These are phyloP conservation scores for Eciton burchellii DNA, from an alignment of 1,140 invertebrate species.

Conservation along the genomic window DNA sequence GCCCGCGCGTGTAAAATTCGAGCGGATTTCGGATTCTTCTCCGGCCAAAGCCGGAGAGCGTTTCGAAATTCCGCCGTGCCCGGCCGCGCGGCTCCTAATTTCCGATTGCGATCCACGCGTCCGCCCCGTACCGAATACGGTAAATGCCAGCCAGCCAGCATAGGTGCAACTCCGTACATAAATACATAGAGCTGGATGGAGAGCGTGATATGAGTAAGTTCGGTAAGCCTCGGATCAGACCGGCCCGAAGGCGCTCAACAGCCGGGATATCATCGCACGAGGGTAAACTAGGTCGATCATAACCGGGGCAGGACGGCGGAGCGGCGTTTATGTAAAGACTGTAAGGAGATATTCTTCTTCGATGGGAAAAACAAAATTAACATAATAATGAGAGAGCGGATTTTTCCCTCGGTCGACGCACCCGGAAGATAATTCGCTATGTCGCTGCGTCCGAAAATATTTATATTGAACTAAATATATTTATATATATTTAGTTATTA, in stretches of 20 bases:
- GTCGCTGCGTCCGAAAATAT: no score
- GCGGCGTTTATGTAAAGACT: conserved; percentile 42
- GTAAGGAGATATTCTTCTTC: conserved; percentile 50
- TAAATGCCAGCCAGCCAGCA: conserved; percentile 26
- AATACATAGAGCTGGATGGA: conserved; percentile 36
- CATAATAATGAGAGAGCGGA: conserved; percentile 36
- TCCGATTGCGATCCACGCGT: conserved; percentile 73
- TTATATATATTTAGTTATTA: no score
- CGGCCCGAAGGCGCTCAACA: conserved; percentile 57
- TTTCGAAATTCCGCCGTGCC: conserved; percentile 72
- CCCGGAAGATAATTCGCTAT: not conserved
- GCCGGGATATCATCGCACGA: conserved; percentile 25
- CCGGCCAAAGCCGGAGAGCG: conserved; percentile 53
- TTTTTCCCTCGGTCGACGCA: conserved; percentile 13
- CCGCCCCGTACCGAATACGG: conserved; percentile 50
- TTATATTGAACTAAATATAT: no score
- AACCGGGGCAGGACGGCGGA: not conserved
- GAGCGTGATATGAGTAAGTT: conserved; percentile 64
- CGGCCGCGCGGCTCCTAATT: conserved; percentile 74
- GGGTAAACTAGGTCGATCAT: conserved; percentile 47
- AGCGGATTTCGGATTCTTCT: conserved; percentile 72
- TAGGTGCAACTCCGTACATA: conserved; percentile 37
- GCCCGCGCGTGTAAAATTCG: conserved; percentile 40
- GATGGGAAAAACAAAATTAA: conserved; percentile 47
- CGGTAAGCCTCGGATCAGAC: conserved; percentile 66